These are phyloP conservation scores for Elgaria multicarinata DNA, from an alignment of 2,113 vertebrate genomes.

Conservation along the genomic window DNA sequence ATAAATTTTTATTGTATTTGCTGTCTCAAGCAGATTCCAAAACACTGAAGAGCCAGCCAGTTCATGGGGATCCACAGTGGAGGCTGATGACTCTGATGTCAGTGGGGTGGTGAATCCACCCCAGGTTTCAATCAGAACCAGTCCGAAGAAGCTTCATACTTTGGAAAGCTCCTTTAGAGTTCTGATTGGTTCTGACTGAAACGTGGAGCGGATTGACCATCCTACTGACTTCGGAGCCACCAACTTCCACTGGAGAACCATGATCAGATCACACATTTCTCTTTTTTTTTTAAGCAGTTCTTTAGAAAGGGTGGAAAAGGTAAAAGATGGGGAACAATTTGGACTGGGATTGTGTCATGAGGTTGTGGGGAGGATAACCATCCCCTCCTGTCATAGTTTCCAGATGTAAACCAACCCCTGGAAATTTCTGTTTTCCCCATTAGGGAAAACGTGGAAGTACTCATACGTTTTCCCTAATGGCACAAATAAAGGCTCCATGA, in stretches of 20 bases:
- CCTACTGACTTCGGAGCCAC: too few relatives aligned
- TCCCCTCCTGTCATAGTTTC: neutral
- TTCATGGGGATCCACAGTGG: neutral
- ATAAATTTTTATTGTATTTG: neutral
- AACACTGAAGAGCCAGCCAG: neutral
- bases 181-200: too few relatives aligned
- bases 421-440: neutral
- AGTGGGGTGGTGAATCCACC: too few relatives aligned
- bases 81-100: too few relatives aligned
- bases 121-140: too few relatives aligned
- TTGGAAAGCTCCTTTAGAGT: too few relatives aligned
- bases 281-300: neutral
- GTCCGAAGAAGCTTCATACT: too few relatives aligned
- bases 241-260: too few relatives aligned
- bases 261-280: neutral
- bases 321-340: neutral
- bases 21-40: neutral
- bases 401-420: neutral
- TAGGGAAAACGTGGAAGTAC: neutral
- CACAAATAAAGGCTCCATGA: neutral
- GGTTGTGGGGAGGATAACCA: neutral
- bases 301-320: neutral
- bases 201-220: too few relatives aligned
- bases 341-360: neutral
- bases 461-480: neutral